Conservation (phyloP, 2,113 vertebrate genomes). For the Pachycephala philippinensis region DNA sequence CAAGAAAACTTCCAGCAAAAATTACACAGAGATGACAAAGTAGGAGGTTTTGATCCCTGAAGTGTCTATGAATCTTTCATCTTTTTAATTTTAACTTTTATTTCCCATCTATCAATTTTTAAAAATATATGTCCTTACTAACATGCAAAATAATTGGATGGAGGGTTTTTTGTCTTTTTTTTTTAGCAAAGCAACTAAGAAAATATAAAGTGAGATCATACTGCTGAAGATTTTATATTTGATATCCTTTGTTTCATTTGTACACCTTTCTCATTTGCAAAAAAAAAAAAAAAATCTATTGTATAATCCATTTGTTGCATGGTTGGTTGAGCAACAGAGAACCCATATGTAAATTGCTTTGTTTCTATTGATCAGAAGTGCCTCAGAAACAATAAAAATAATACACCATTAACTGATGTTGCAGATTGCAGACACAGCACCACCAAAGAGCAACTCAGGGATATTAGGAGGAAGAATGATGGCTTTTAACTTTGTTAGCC, state of each 20-base stretch:
- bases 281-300: neutral
- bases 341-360: neutral
- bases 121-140: neutral
- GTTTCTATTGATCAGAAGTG: neutral
- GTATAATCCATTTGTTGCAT: neutral
- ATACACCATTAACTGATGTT: neutral
- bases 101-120: neutral
- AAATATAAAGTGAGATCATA: neutral
- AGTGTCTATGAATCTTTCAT: neutral
- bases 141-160: neutral
- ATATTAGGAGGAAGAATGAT: neutral
- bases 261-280: neutral
- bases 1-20: neutral
- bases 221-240: neutral
- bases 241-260: neutral
- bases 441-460: neutral
- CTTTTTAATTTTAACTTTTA: neutral
- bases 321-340: neutral
- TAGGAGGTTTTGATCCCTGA: neutral
- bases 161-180: neutral
- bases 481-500: neutral
- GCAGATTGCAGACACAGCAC: neutral
- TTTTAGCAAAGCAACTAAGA: neutral
- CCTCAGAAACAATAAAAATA: neutral
- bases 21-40: neutral